A percentile compares a stretch with the other conserved stretches of the same genome.
Conservation (phyloP, 2,888 invertebrate species). For the Euphydryas editha region DNA sequence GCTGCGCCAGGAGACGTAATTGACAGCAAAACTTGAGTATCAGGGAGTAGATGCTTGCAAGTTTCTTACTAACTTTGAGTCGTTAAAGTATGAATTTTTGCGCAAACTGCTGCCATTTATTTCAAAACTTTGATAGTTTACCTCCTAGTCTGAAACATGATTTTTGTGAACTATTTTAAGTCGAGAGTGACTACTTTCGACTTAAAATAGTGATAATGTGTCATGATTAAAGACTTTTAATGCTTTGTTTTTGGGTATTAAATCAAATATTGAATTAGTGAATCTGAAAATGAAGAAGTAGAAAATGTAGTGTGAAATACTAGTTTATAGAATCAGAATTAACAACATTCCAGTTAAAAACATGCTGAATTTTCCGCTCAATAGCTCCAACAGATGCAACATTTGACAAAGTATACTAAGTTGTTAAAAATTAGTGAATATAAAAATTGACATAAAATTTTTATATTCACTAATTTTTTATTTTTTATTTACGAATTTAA, state of each 20-base stretch:
- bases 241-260: slow-evolving; percentile 14
- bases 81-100: slow-evolving; percentile 47
- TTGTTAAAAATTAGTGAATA: too few species aligned
- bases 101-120: slow-evolving; percentile 43
- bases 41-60: slow-evolving; percentile 39
- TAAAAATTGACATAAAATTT: too few species aligned
- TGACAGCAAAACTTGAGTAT: slow-evolving; percentile 53
- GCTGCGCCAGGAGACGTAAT: slow-evolving; percentile 46
- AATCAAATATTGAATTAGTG: background rate
- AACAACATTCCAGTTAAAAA: background rate
- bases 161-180: slow-evolving; percentile 32
- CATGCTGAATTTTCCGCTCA: background rate
- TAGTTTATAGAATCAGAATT: slow-evolving; percentile 1
- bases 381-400: too few species aligned
- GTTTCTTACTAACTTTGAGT: slow-evolving; percentile 39
- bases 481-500: too few species aligned
- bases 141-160: slow-evolving; percentile 36
- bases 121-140: slow-evolving; percentile 46
- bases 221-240: too few species aligned
- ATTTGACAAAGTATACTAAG: background rate
- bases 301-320: too few species aligned
- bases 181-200: too few species aligned
- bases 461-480: too few species aligned
- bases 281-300: too few species aligned
- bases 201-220: too few species aligned